Conservation (phyloP, 2,888 invertebrate species). For the Xestia c-nigrum region DNA sequence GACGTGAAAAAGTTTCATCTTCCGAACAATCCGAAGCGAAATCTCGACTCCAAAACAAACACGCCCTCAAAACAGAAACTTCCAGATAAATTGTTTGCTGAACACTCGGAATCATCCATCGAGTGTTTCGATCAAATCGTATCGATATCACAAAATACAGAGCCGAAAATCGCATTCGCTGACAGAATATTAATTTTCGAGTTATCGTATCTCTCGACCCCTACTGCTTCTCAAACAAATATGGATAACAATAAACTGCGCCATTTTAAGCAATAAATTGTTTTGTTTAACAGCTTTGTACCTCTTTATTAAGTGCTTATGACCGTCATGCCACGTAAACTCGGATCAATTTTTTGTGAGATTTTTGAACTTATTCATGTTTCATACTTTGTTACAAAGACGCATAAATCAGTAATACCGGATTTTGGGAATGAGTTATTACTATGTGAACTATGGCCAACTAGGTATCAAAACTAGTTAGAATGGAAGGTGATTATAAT, state of each 20-base stretch:
- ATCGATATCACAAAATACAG: conserved; percentile 84
- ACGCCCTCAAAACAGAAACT: conserved; percentile 70
- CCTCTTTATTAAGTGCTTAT: conserved; percentile 78
- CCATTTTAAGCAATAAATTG: conserved; percentile 82
- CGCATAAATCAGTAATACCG: conserved; percentile 51
- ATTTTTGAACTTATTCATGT: conserved; percentile 31
- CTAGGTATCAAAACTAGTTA: conserved; percentile 8
- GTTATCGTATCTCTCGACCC: conserved; percentile 78
- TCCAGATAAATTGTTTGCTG: conserved; percentile 77
- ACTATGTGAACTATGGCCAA: conserved; percentile 28
- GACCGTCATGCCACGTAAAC: conserved; percentile 46
- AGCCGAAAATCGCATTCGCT: conserved; percentile 82
- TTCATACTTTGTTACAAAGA: conserved; percentile 38
- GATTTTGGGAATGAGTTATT: conserved; percentile 43
- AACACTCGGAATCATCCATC: conserved; percentile 74
- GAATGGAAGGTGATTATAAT: conserved; percentile 15
- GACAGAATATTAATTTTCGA: conserved; percentile 88
- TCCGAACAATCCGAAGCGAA: conserved; percentile 61
- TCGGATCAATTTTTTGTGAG: conserved; percentile 36
- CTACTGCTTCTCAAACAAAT: conserved; percentile 80
- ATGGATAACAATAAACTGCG: conserved; percentile 80
- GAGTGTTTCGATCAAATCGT: conserved; percentile 76
- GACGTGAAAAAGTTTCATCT: conserved; percentile 63
- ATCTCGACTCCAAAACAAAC: conserved; percentile 74
- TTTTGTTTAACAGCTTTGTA: conserved; percentile 76